Conservation (phyloP, 2,113 vertebrate genomes). For the Vombatus ursinus region DNA sequence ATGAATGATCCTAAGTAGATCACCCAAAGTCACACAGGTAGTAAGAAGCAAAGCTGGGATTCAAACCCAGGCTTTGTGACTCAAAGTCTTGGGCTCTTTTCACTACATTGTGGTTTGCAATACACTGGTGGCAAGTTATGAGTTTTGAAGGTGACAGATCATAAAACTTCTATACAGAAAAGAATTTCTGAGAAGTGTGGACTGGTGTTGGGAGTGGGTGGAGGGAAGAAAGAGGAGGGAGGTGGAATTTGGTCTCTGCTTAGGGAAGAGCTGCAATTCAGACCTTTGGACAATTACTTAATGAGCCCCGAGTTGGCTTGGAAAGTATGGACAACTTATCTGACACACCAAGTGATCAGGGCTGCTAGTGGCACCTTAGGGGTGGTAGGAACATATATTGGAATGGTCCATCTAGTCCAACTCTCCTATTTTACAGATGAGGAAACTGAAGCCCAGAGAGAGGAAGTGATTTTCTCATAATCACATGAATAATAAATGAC, state of each 20-base stretch:
- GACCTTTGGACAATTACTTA: not conserved
- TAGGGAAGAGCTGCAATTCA: not conserved
- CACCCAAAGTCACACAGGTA: not conserved
- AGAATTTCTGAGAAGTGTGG: not conserved
- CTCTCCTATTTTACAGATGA: not conserved
- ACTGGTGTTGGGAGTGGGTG: not conserved
- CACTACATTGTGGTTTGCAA: not conserved
- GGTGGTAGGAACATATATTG: not conserved
- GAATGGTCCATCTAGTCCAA: not conserved
- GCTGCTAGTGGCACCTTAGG: not conserved
- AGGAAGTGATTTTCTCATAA: not conserved
- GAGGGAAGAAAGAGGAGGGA: not conserved
- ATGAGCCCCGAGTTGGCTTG: not conserved
- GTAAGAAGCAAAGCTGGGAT: not conserved
- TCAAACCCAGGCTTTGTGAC: not conserved
- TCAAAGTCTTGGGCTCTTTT: not conserved
- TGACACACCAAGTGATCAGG: not conserved
- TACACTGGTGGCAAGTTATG: not conserved
- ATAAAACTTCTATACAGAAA: not conserved
- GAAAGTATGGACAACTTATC: not conserved
- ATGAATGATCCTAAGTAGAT: not conserved
- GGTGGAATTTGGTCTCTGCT: not conserved
- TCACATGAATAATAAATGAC: not conserved
- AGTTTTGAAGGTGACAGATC: not conserved
- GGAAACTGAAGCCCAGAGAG: not conserved